Base-by-base conservation (phyloP, 2,797 vertebrate species). In the Sparidentex hasta region DNA sequence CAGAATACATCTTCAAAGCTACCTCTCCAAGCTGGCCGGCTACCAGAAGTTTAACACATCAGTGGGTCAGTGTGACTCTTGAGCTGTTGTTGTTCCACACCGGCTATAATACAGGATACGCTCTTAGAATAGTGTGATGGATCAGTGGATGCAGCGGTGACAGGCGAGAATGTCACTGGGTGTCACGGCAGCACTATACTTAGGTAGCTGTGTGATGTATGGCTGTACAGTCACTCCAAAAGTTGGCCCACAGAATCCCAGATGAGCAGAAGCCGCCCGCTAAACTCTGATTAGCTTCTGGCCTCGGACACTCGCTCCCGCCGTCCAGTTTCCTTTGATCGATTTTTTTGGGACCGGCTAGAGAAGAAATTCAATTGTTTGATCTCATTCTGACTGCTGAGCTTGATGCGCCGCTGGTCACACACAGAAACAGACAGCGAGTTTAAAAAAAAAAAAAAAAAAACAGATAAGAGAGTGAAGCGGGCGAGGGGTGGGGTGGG, bases 91-190 rank as follows among this genome's bases (percentile, higher is more conserved):
- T 50, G 57, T 77, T 54, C 72, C 47, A 57, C 3, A 5, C 29
- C 47, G 59, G 64, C 57, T 46, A 50, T 78, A 65, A 71, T 0
- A 73, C 48, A 66, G 69, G 67, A 80, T 70, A 18, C 65, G 0
- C 69, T 85, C 83, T 83, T 81, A 72, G 83, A 85, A 85, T 85
- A 88, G 84, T 66, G 82, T 76, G 85, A 89, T 46, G 74, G 89
- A 86, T 90, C 80, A 79, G 84, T 61, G 66, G 76, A 86, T 72
- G 20, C 18, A n/a, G 73, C 65, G 83, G n/a, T 83, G 90, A 91
- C 83, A 86, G 74, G 81, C 52, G 70, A 65, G 61, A 83, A 91
- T 88, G 80, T 82, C 75, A 59, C 33, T 20, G 48, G 63, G 79
- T 87, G 62, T 78, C 78, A 74, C 61, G 59, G 65, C 52, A 52